Conservation (phyloP, 2,888 invertebrate species). For the Cantharis lateralis region DNA sequence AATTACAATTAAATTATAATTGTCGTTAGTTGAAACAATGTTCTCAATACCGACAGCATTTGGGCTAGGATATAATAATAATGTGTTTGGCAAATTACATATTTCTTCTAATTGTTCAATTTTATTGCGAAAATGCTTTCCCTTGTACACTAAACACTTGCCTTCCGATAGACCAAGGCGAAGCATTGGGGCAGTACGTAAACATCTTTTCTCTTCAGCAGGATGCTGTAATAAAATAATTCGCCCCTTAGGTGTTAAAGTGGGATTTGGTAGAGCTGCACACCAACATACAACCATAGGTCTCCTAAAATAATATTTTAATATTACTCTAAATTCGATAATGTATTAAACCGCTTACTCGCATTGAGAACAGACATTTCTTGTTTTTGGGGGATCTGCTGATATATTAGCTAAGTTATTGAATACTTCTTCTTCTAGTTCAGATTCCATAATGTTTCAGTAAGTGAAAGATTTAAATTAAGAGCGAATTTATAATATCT, state of each 20-base stretch:
- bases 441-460: constrained; percentile 25
- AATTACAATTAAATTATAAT: constrained; percentile 78
- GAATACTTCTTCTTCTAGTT: constrained; percentile 60
- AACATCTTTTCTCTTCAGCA: constrained; percentile 86
- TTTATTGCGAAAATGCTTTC: constrained; percentile 81
- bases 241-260: constrained; percentile 69
- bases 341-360: constrained; percentile 62
- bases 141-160: constrained; percentile 79
- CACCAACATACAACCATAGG: constrained; percentile 92
- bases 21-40: constrained; percentile 54
- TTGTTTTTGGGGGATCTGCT: constrained; percentile 76
- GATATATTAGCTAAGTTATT: constrained; percentile 74
- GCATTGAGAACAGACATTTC: constrained; percentile 74
- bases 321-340: not conserved
- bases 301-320: constrained; percentile 64
- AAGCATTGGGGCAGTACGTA: constrained; percentile 90
- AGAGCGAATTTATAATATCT: not conserved
- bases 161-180: constrained; percentile 72
- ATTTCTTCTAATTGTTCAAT: constrained; percentile 70
- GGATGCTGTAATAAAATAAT: constrained; percentile 90
- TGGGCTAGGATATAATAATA: constrained; percentile 82
- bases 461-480: not conserved
- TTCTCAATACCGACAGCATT: constrained; percentile 71
- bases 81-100: constrained; percentile 68
- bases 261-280: constrained; percentile 73